A percentile compares a stretch with the other conserved stretches of the same genome.
Conservation (phyloP, 2,113 vertebrate genomes). For the Rhagologus leucostigma region DNA sequence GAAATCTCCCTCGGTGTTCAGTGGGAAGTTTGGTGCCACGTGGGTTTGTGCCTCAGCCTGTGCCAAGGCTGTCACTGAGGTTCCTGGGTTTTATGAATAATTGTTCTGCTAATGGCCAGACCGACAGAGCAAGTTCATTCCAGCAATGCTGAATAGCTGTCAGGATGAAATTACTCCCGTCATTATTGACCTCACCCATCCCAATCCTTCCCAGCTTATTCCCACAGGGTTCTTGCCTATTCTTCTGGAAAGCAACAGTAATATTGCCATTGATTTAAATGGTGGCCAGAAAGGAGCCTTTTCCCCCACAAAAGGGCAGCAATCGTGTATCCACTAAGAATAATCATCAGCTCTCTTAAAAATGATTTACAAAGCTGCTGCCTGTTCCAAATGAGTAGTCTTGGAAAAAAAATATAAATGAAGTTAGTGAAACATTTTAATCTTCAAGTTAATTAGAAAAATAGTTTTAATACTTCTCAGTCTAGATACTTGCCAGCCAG, state of each 20-base stretch:
- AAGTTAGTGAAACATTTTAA: not conserved
- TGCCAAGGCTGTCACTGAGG: constrained; percentile 32
- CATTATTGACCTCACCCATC: constrained; percentile 46
- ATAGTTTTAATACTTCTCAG: constrained; percentile 32
- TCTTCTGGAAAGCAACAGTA: constrained; percentile 24
- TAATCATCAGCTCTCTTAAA: constrained; percentile 33
- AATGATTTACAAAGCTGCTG: constrained; percentile 34
- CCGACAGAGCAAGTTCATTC: constrained; percentile 50
- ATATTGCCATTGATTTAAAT: constrained; percentile 19
- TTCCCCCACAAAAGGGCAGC: not conserved
- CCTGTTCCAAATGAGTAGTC: constrained; percentile 18
- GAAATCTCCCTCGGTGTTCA: not conserved
- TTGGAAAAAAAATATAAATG: not conserved
- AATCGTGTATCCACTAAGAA: not conserved
- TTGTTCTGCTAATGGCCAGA: constrained; percentile 25
- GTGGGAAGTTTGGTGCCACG: not conserved
- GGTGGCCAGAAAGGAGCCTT: not conserved
- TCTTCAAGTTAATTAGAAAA: constrained; percentile 38
- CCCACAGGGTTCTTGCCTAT: constrained; percentile 17
- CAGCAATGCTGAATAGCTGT: constrained; percentile 45
- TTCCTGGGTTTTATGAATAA: not conserved
- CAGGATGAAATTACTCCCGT: constrained; percentile 41
- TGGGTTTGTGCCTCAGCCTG: not conserved
- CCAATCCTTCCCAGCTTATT: constrained; percentile 34
- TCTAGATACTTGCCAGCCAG: constrained; percentile 87